phyloP scores from a whole-genome alignment of 2,797 vertebrate species.

The Tapirus indicus region DNA sequence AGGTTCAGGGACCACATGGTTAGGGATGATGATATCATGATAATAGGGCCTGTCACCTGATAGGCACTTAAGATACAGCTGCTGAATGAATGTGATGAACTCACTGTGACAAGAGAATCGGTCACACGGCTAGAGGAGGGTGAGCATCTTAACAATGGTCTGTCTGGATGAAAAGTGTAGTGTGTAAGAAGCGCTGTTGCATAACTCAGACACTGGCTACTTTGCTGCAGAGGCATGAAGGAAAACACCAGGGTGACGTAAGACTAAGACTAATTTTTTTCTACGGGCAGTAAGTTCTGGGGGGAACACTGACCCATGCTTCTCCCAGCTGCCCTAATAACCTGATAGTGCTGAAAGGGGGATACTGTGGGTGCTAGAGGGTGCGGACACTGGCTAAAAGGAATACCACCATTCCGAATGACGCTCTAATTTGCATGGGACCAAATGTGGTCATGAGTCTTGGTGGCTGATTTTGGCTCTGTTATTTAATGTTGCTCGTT shows the following conservation, averaged over 20 bases:
- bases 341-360: neutral
- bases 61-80: neutral
- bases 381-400: neutral
- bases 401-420: neutral
- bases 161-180: slow-evolving; percentile 25
- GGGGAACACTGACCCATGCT: neutral
- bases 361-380: neutral
- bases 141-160: neutral
- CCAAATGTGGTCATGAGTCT: neutral
- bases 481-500: slow-evolving; percentile 52
- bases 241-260: neutral
- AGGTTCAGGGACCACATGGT: neutral
- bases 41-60: neutral
- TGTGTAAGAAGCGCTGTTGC: neutral
- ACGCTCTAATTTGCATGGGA: slow-evolving; percentile 9
- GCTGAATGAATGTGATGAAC: neutral
- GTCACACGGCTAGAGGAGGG: neutral
- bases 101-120: neutral
- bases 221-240: neutral
- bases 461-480: slow-evolving; percentile 50
- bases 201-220: slow-evolving; percentile 17
- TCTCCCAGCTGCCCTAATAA: slow-evolving; percentile 17
- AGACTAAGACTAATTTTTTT: slow-evolving; percentile 33
- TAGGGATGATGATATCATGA: neutral
- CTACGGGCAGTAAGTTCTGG: neutral